phyloP scores from a whole-genome alignment of 2,113 vertebrate genomes.

The Perca fluviatilis region DNA sequence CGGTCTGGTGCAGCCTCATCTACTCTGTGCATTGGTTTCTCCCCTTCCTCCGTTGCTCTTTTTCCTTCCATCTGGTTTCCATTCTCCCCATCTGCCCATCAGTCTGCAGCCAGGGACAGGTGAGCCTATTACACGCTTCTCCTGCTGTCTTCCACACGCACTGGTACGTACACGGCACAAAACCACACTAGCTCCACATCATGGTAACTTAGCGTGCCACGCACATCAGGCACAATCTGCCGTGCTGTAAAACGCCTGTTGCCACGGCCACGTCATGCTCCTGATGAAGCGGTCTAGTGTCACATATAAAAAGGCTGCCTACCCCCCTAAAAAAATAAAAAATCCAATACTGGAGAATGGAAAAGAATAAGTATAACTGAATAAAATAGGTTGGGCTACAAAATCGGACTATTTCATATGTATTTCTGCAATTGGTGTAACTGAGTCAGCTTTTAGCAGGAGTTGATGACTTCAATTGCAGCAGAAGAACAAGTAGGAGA shows the following conservation, averaged over 20 bases:
- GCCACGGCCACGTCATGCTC: constrained; percentile 54
- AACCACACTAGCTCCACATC: constrained; percentile 48
- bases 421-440: not conserved
- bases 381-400: not conserved
- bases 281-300: constrained; percentile 75
- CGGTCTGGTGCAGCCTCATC: constrained; percentile 37
- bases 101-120: constrained; percentile 72
- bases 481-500: not conserved
- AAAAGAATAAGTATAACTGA: not conserved
- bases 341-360: constrained; percentile 19
- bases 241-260: constrained; percentile 73
- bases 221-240: constrained; percentile 68
- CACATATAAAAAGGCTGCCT: constrained; percentile 28
- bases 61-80: constrained; percentile 68
- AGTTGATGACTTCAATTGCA: not conserved
- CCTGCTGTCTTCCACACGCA: constrained; percentile 56
- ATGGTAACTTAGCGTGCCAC: constrained; percentile 65
- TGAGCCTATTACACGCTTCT: constrained; percentile 76
- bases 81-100: constrained; percentile 78
- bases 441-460: not conserved
- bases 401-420: not conserved
- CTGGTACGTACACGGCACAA: not conserved
- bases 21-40: constrained; percentile 21
- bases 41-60: not conserved
- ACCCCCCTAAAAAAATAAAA: not conserved